Percentiles rank a stretch among this genome's conserved stretches.
These are phyloP conservation scores for Isurus oxyrinchus DNA, from an alignment of 2,113 vertebrate genomes.

Conservation along the genomic window DNA sequence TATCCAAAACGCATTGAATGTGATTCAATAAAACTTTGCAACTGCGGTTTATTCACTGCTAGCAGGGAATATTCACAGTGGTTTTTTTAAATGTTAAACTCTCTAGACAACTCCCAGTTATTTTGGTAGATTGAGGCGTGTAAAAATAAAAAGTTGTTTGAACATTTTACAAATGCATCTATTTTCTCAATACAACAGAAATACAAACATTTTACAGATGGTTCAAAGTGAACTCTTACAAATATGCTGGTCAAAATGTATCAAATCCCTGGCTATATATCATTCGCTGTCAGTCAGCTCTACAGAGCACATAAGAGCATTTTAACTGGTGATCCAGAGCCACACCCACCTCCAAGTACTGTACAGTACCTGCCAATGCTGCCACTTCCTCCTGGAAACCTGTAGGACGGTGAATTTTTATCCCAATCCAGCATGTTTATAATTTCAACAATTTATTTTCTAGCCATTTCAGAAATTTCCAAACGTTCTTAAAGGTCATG, in stretches of 20 bases:
- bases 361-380: not conserved
- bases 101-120: not conserved
- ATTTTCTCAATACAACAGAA: not conserved
- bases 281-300: not conserved
- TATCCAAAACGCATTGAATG: not conserved
- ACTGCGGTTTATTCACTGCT: not conserved
- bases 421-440: not conserved
- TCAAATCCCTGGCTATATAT: not conserved
- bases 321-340: not conserved
- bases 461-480: not conserved
- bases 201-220: not conserved
- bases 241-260: not conserved
- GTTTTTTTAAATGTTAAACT: not conserved
- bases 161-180: not conserved
- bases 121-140: not conserved
- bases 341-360: not conserved
- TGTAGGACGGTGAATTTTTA: not conserved
- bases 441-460: not conserved
- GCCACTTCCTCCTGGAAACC: not conserved
- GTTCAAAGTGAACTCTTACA: not conserved
- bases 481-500: not conserved
- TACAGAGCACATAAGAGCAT: not conserved
- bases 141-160: not conserved
- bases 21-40: not conserved
- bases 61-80: not conserved